A percentile compares a stretch with the other conserved stretches of the same genome.
These are phyloP conservation scores for Megalops atlanticus DNA, from an alignment of 2,113 vertebrate genomes.

Conservation along the genomic window DNA sequence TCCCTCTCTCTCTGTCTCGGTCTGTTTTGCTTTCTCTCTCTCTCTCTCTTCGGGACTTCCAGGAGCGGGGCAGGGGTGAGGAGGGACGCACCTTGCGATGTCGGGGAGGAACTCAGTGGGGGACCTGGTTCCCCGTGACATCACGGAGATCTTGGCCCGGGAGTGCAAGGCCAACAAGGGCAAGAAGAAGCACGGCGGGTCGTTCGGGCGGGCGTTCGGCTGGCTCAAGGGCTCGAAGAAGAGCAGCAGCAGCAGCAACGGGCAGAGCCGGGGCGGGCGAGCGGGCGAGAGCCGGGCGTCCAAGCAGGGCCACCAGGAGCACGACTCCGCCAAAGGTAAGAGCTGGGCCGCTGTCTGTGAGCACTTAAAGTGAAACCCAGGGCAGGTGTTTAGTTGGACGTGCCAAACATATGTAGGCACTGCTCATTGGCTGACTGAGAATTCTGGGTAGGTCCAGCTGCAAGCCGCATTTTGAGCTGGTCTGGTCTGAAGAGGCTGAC, in stretches of 20 bases:
- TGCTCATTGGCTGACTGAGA: too few species aligned
- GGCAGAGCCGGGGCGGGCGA: slow-evolving; percentile 48
- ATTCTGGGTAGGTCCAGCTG: background rate
- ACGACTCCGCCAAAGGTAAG: slow-evolving; percentile 63
- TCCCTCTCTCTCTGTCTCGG: slow-evolving; percentile 12
- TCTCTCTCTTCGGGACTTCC: slow-evolving; percentile 18
- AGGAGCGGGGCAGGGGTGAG: slow-evolving; percentile 1
- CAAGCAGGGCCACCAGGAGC: slow-evolving; percentile 48
- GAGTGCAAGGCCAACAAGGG: slow-evolving; percentile 63
- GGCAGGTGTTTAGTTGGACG: background rate
- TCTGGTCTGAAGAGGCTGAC: background rate
- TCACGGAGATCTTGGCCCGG: slow-evolving; percentile 71
- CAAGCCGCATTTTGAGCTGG: background rate
- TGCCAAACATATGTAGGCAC: background rate
- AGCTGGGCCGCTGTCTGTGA: background rate
- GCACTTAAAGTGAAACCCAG: background rate
- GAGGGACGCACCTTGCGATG: slow-evolving; percentile 51
- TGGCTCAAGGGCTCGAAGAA: slow-evolving; percentile 80
- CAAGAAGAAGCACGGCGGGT: slow-evolving; percentile 70
- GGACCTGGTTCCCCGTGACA: slow-evolving; percentile 75
- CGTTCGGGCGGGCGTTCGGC: slow-evolving; percentile 81
- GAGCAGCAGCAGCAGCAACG: slow-evolving; percentile 58
- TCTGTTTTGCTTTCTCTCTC: slow-evolving; percentile 8
- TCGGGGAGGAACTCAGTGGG: slow-evolving; percentile 71
- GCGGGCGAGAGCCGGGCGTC: slow-evolving; percentile 34